These are phyloP conservation scores for Phataginus tricuspis DNA, from an alignment of 2,797 vertebrate genomes.

Conservation along the genomic window DNA sequence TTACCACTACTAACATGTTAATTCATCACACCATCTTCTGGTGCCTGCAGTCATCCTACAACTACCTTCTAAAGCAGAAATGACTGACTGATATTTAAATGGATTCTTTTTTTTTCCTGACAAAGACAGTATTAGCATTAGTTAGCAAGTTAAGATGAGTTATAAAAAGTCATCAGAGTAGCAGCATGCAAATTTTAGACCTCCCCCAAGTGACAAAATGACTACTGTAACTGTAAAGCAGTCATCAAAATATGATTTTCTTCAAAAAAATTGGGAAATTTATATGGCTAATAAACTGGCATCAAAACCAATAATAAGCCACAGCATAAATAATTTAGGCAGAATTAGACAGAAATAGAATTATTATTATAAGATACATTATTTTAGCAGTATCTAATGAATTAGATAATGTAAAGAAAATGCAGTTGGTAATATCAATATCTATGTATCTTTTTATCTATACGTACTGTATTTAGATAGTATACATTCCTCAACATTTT, in stretches of 20 bases:
- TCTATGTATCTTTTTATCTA: background rate
- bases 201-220: background rate
- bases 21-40: background rate
- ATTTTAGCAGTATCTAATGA: background rate
- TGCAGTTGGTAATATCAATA: background rate
- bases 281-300: background rate
- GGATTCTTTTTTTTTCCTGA: background rate
- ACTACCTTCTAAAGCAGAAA: background rate
- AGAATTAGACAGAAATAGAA: background rate
- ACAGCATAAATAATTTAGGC: background rate
- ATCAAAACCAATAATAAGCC: background rate
- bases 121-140: background rate
- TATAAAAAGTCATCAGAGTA: background rate
- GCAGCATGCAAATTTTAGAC: background rate
- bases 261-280: background rate
- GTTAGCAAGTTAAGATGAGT: background rate
- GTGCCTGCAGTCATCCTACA: background rate
- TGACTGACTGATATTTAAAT: background rate
- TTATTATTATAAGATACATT: background rate
- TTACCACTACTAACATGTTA: background rate
- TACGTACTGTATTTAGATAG: background rate
- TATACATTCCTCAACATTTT: background rate
- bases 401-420: background rate
- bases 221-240: background rate
- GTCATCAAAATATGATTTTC: background rate